These are phyloP conservation scores for Zaprionus nigranus DNA, from an alignment of 1,140 invertebrate genomes.

Conservation along the genomic window DNA sequence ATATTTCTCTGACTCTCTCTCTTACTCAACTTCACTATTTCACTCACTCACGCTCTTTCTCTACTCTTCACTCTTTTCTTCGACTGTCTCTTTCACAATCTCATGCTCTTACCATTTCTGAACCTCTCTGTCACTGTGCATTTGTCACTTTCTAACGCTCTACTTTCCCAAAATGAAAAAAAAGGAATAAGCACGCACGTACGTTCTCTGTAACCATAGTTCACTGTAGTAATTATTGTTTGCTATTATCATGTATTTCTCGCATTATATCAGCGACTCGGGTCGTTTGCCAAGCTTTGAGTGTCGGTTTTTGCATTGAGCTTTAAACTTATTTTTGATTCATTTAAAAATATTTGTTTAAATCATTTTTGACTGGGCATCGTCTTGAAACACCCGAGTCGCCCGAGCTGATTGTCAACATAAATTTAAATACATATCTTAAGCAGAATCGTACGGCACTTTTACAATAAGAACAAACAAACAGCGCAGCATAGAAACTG, in stretches of 20 bases:
- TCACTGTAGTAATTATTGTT: slow-evolving; percentile 70
- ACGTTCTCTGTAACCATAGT: slow-evolving; percentile 61
- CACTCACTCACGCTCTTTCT: slow-evolving; percentile 13
- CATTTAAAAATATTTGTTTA: slow-evolving; percentile 74
- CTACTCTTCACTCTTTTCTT: slow-evolving; percentile 15
- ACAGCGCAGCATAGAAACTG: slow-evolving; percentile 72
- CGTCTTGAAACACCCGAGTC: slow-evolving; percentile 58
- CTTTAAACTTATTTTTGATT: slow-evolving; percentile 75
- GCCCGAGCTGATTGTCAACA: slow-evolving; percentile 62
- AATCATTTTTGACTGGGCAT: slow-evolving; percentile 54
- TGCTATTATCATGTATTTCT: slow-evolving; percentile 50
- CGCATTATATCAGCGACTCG: slow-evolving; percentile 51
- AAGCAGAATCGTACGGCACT: slow-evolving; percentile 76
- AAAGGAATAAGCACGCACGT: slow-evolving; percentile 40
- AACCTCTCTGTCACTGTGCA: slow-evolving; percentile 46
- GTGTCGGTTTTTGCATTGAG: slow-evolving; percentile 38
- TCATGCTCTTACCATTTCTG: slow-evolving; percentile 48
- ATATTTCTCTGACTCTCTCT: slow-evolving; percentile 2
- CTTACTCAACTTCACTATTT: slow-evolving; percentile 1
- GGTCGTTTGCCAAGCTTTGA: slow-evolving; percentile 46
- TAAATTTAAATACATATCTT: slow-evolving; percentile 71
- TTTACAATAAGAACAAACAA: slow-evolving; percentile 59
- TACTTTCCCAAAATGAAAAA: slow-evolving; percentile 53
- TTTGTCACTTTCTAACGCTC: slow-evolving; percentile 76
- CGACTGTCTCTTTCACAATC: slow-evolving; percentile 43